Conservation (phyloP, 2,113 vertebrate species). For the Misgurnus anguillicaudatus region DNA sequence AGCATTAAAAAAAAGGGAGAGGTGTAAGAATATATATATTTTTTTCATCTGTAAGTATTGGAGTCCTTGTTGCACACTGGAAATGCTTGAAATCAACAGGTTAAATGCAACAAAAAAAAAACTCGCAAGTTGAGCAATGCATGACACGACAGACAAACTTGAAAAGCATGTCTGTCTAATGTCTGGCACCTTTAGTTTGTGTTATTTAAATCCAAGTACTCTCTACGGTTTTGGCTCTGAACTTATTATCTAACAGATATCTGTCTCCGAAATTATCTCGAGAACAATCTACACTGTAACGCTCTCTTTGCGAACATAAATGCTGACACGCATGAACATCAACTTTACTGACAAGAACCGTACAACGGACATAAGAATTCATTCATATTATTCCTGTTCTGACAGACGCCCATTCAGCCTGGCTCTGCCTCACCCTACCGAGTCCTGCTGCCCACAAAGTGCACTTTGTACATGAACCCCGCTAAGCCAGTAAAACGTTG, state of each 20-base stretch:
- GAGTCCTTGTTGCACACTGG: not conserved
- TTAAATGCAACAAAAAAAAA: not conserved
- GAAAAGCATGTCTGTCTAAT: constrained; percentile 59
- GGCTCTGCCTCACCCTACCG: constrained; percentile 64
- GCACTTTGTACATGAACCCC: constrained; percentile 63
- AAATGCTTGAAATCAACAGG: not conserved
- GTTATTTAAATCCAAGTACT: not conserved
- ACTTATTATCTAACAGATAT: not conserved
- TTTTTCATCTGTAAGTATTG: not conserved
- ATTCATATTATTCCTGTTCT: constrained; percentile 40
- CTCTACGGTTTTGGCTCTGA: not conserved
- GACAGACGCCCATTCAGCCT: constrained; percentile 60
- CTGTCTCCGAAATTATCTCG: not conserved
- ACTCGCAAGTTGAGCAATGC: not conserved
- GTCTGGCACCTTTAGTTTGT: too few relatives aligned
- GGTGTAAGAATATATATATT: not conserved
- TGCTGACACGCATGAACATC: constrained; percentile 54
- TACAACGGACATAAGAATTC: constrained; percentile 38
- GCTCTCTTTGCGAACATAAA: constrained; percentile 47
- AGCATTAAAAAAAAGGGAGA: not conserved
- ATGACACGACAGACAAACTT: constrained; percentile 52
- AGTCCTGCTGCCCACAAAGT: constrained; percentile 65
- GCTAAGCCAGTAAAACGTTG: constrained; percentile 68
- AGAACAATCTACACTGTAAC: not conserved
- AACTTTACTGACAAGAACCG: constrained; percentile 56